Percentiles rank a stretch among this genome's conserved stretches.
These are phyloP conservation scores for Bombus superbus DNA, from an alignment of 1,140 invertebrate genomes.

Conservation along the genomic window DNA sequence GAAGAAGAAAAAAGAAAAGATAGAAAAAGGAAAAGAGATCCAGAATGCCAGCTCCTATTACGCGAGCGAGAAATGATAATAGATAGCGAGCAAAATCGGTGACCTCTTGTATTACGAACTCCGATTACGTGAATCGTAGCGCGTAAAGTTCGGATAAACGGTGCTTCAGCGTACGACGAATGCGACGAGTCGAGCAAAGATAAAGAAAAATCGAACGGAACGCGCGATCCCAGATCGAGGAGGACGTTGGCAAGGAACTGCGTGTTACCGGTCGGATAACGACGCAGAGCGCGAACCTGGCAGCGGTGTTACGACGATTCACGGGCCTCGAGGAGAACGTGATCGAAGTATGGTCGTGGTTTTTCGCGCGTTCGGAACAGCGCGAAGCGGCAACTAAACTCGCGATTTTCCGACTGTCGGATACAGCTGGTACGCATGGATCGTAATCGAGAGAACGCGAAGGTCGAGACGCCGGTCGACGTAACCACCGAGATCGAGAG, in stretches of 20 bases:
- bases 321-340: conserved; percentile 68
- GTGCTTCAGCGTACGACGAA: too few relatives aligned
- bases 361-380: too few relatives aligned
- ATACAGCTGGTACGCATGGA: conserved; percentile 73
- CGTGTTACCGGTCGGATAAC: conserved; percentile 75
- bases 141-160: too few relatives aligned
- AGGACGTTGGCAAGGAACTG: conserved; percentile 73
- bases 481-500: conserved; percentile 75
- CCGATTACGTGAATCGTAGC: too few relatives aligned
- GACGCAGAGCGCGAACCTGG: conserved; percentile 65
- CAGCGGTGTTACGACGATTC: conserved; percentile 63
- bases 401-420: too few relatives aligned
- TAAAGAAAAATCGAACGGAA: not conserved
- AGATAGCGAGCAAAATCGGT: too few relatives aligned
- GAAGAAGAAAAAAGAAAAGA: not conserved
- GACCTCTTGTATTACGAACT: too few relatives aligned
- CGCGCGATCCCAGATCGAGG: conserved; percentile 67
- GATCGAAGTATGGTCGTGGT: conserved; percentile 68
- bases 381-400: too few relatives aligned
- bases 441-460: conserved; percentile 72
- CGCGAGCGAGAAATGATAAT: too few relatives aligned
- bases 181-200: not conserved
- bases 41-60: too few relatives aligned
- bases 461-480: conserved; percentile 73
- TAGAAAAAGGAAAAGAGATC: not conserved